A percentile compares a stretch with the other conserved stretches of the same genome.
phyloP scores from a whole-genome alignment of 1,140 invertebrate species.

The Drosophila cardini region DNA sequence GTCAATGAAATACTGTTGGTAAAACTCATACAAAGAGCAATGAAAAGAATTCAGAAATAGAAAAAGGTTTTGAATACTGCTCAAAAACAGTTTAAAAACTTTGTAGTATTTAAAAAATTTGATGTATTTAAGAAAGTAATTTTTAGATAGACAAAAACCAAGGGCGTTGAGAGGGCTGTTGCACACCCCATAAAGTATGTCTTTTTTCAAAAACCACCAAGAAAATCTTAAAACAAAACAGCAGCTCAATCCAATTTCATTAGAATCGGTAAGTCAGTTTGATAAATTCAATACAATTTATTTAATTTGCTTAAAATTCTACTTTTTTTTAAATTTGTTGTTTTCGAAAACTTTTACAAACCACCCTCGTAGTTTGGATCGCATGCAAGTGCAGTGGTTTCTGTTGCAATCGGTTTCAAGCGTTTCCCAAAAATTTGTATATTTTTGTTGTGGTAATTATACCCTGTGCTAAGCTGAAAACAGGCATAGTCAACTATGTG shows the following conservation, averaged over 20 bases:
- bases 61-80: too few relatives aligned
- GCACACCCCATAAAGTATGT: too few relatives aligned
- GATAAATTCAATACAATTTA: background rate
- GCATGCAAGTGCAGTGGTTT: constrained; percentile 48
- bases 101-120: too few relatives aligned
- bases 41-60: background rate
- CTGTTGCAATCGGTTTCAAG: constrained; percentile 49
- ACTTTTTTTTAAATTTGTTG: background rate
- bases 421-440: constrained; percentile 46
- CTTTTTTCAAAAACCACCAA: too few relatives aligned
- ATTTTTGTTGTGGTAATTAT: constrained; percentile 14
- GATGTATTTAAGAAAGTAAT: too few relatives aligned
- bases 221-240: too few relatives aligned
- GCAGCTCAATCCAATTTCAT: too few relatives aligned
- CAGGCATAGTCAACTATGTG: background rate
- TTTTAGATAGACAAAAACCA: too few relatives aligned
- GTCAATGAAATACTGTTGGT: background rate
- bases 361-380: constrained; percentile 11
- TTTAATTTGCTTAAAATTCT: too few relatives aligned
- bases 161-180: too few relatives aligned
- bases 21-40: background rate
- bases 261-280: background rate
- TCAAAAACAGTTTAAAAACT: too few relatives aligned
- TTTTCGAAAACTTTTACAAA: background rate
- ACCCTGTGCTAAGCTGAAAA: background rate